These are phyloP conservation scores for Antheraea mylitta DNA, from an alignment of 1,140 invertebrate species.

Conservation along the genomic window DNA sequence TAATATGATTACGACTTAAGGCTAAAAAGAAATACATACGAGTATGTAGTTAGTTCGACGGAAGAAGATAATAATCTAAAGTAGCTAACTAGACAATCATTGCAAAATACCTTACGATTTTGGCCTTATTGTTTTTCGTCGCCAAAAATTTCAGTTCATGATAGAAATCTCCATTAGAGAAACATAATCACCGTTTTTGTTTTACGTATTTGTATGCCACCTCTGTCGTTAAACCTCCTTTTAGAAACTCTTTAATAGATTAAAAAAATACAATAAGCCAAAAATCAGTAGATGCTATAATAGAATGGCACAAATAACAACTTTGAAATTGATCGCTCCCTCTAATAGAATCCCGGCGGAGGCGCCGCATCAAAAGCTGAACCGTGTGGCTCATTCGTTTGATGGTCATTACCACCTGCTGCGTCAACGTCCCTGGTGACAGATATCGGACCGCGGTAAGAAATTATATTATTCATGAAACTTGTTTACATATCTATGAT, in stretches of 20 bases:
- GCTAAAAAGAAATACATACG: no score
- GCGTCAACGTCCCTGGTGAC: slow-evolving; percentile 23
- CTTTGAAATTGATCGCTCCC: neutral
- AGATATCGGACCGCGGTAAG: slow-evolving; percentile 10
- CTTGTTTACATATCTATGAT: neutral
- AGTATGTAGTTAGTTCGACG: no score
- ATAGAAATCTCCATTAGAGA: neutral
- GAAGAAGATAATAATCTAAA: no score
- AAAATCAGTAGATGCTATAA: neutral
- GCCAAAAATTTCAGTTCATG: no score
- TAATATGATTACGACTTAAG: no score
- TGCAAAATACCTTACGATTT: no score
- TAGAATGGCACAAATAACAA: neutral
- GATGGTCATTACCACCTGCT: slow-evolving; percentile 22
- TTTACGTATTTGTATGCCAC: neutral
- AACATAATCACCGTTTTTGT: neutral
- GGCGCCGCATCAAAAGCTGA: slow-evolving; percentile 14
- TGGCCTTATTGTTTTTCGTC: no score
- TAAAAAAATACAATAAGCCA: neutral
- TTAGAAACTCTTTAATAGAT: neutral
- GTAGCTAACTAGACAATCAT: no score
- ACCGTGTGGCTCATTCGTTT: neutral
- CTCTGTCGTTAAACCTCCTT: neutral
- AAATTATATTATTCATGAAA: slow-evolving; percentile 1
- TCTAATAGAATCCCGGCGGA: slow-evolving; percentile 8